Evolutionary conservation across 1,140 invertebrate genomes (phyloP).

Genomic region (Melanaphis sacchari): DNA sequence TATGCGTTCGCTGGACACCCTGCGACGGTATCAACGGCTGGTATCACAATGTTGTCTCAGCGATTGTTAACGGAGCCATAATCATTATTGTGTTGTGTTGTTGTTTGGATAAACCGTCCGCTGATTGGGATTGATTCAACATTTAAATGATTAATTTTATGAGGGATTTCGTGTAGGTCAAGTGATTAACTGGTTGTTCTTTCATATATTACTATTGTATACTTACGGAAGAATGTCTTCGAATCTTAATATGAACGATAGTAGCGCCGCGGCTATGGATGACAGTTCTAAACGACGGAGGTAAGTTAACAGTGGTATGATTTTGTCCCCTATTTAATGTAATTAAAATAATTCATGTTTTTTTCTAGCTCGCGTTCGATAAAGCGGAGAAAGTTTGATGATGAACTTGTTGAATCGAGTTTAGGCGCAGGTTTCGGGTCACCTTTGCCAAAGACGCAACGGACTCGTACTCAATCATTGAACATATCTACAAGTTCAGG

Average conservation of each 20-base stretch:
- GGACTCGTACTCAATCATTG: slow-evolving; percentile 66
- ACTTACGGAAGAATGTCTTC: neutral
- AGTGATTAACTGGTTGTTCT: neutral
- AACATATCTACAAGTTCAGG: slow-evolving; percentile 65
- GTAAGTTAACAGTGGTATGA: neutral
- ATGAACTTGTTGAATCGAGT: slow-evolving; percentile 87
- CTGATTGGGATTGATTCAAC: neutral
- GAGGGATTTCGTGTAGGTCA: neutral
- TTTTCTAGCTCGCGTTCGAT: slow-evolving; percentile 83
- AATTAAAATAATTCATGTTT: neutral
- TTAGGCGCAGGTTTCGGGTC: slow-evolving; percentile 56
- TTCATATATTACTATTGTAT: neutral
- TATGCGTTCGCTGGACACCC: neutral
- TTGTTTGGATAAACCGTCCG: neutral
- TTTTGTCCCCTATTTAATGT: neutral
- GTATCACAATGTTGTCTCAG: neutral
- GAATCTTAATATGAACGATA: slow-evolving; percentile 40
- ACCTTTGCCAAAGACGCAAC: slow-evolving; percentile 62
- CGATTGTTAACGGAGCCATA: neutral
- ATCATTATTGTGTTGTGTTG: neutral
- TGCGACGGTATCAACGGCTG: neutral
- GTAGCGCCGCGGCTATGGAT: neutral
- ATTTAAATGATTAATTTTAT: neutral
- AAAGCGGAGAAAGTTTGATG: slow-evolving; percentile 94
- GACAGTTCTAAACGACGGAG: slow-evolving; percentile 55